These are phyloP conservation scores for Miniopterus natalensis DNA, from an alignment of 2,113 vertebrate species.

Conservation along the genomic window DNA sequence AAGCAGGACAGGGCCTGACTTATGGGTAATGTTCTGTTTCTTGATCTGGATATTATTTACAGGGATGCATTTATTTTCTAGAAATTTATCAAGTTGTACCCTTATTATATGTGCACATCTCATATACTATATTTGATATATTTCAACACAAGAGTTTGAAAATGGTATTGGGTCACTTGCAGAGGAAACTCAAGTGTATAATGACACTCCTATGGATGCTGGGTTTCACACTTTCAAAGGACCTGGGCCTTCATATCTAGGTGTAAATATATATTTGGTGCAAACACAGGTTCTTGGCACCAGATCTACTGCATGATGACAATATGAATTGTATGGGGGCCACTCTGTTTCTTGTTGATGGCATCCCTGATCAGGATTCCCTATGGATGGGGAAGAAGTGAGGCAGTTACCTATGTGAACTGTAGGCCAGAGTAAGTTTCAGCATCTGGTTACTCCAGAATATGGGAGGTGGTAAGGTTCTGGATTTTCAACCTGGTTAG, in stretches of 20 bases:
- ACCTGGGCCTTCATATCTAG: constrained; percentile 42
- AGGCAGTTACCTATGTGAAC: constrained; percentile 39
- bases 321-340: not conserved
- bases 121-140: not conserved
- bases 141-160: constrained; percentile 42
- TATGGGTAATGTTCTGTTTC: not conserved
- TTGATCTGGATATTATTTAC: constrained; percentile 24
- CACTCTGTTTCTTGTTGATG: constrained; percentile 56
- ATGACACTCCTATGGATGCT: not conserved
- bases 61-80: constrained; percentile 39
- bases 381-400: not conserved
- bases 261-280: constrained; percentile 5
- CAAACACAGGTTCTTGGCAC: not conserved
- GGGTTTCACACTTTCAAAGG: not conserved
- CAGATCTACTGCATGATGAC: not conserved
- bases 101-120: not conserved
- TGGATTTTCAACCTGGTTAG: constrained; percentile 54
- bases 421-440: constrained; percentile 26
- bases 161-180: not conserved
- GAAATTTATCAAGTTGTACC: constrained; percentile 38
- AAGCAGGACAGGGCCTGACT: not conserved
- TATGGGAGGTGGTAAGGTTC: not conserved
- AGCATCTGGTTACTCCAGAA: constrained; percentile 20
- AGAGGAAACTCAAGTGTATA: not conserved
- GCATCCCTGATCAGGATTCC: constrained; percentile 43